phyloP scores from a whole-genome alignment of 1,140 invertebrate species.

The Charaxes varanes region DNA sequence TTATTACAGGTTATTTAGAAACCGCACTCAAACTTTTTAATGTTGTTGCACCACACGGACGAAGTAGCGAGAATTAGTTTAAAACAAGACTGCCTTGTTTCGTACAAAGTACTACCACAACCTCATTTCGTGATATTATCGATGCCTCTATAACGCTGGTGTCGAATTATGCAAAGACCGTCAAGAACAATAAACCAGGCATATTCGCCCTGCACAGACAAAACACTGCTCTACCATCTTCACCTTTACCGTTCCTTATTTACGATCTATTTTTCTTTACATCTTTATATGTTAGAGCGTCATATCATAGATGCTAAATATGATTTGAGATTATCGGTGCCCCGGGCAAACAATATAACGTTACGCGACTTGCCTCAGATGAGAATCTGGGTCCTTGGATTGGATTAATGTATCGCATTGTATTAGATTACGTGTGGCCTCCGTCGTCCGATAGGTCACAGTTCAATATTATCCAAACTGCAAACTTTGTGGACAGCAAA shows the following conservation, averaged over 20 bases:
- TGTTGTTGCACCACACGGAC: no score
- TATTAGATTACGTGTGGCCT: slow-evolving; percentile 24
- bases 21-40: no score
- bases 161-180: slow-evolving; percentile 3
- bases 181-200: background rate
- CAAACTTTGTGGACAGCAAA: no score
- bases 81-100: no score
- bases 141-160: no score
- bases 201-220: background rate
- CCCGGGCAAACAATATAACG: slow-evolving; percentile 5
- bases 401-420: slow-evolving; percentile 27
- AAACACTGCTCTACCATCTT: background rate
- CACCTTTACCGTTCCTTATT: background rate
- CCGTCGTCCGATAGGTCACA: slow-evolving; percentile 10
- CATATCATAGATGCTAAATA: background rate
- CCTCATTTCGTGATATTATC: no score
- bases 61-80: no score
- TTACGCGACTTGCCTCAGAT: slow-evolving; percentile 16
- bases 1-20: no score
- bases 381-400: slow-evolving; percentile 21
- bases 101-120: no score
- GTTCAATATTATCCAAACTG: no score
- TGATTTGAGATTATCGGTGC: slow-evolving; percentile 19
- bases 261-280: background rate
- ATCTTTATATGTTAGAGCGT: background rate